Evolutionary conservation across 2,888 invertebrate genomes (phyloP).

Genomic region (Ernsta delagoae): DNA sequence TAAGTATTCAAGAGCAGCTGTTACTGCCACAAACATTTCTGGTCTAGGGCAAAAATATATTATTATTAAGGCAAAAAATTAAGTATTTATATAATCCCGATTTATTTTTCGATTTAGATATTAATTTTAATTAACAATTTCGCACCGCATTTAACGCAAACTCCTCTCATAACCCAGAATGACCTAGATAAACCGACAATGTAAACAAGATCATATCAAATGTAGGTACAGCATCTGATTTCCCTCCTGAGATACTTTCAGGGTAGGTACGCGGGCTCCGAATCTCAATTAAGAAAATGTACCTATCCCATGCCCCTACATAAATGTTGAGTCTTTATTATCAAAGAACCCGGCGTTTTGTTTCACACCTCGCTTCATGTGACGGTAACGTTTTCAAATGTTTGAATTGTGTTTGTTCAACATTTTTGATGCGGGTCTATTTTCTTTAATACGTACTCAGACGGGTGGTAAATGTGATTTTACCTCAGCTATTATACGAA

Average conservation of each 20-base stretch:
- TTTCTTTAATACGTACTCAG: neutral
- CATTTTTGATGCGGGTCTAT: slow-evolving; percentile 13
- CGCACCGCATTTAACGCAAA: neutral
- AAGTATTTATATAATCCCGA: no score
- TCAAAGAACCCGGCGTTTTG: slow-evolving; percentile 3
- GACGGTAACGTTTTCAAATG: slow-evolving; percentile 13
- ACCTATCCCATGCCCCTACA: neutral
- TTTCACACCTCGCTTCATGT: slow-evolving; percentile 1
- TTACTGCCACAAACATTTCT: no score
- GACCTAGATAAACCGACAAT: slow-evolving; percentile 1
- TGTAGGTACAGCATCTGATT: slow-evolving; percentile 4
- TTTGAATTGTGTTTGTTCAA: slow-evolving; percentile 13
- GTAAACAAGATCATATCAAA: slow-evolving; percentile 3
- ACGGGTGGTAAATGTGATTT: neutral
- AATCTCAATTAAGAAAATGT: slow-evolving; percentile 10
- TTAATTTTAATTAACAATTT: slow-evolving; percentile 5
- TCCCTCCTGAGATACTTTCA: slow-evolving; percentile 5
- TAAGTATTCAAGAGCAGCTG: no score
- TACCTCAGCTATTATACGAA: neutral
- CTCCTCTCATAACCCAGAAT: neutral
- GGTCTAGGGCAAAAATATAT: no score
- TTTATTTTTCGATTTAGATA: neutral
- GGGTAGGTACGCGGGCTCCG: neutral
- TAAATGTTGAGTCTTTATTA: neutral
- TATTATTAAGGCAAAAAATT: no score